Conservation (phyloP, 2,113 vertebrate species). For the Serinus canaria region DNA sequence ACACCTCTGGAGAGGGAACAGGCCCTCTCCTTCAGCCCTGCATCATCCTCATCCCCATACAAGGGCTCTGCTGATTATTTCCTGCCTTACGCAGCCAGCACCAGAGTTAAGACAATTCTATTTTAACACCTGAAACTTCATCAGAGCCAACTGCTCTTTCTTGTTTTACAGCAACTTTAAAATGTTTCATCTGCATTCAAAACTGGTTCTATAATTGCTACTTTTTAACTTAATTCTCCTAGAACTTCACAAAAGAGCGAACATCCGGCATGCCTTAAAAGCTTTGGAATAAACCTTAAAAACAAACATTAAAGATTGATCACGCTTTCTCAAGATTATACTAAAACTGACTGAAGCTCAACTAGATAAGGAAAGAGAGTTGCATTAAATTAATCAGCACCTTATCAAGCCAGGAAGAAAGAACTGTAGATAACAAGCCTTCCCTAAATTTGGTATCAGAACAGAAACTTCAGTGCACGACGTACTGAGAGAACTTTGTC, state of each 20-base stretch:
- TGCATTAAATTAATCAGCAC: constrained; percentile 52
- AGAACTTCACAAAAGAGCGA: neutral
- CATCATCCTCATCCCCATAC: rapidly evolving
- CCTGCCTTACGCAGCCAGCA: neutral
- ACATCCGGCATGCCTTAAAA: neutral
- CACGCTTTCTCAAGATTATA: neutral
- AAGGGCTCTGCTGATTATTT: neutral
- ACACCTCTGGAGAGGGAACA: neutral
- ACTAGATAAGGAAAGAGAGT: constrained; percentile 23
- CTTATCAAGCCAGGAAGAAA: constrained; percentile 49
- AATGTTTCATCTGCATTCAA: neutral
- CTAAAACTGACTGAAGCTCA: constrained; percentile 25
- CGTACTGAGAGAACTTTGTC: neutral
- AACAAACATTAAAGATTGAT: constrained; percentile 30
- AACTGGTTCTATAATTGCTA: neutral
- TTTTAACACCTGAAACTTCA: neutral
- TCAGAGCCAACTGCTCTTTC: neutral
- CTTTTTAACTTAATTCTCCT: neutral
- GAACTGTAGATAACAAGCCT: constrained; percentile 6
- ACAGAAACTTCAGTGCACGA: constrained; percentile 8
- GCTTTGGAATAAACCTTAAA: neutral
- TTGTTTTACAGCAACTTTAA: neutral
- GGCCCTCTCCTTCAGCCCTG: neutral
- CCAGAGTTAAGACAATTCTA: neutral
- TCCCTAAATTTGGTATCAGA: constrained; percentile 8